These are phyloP conservation scores for Leptopilina syphax DNA, from an alignment of 2,888 invertebrate genomes.

Conservation along the genomic window DNA sequence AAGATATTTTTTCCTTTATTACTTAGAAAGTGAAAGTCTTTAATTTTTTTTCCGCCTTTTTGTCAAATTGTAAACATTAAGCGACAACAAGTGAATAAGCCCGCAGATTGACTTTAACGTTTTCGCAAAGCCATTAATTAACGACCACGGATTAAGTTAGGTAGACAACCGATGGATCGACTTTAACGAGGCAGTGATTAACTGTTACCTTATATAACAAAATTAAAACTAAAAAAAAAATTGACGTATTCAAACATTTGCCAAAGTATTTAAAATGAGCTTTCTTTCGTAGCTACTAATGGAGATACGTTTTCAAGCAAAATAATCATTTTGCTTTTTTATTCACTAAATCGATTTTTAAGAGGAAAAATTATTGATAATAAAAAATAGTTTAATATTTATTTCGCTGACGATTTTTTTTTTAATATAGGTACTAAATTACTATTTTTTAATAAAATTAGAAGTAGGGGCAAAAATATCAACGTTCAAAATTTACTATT, in stretches of 20 bases:
- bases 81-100: constrained; percentile 6
- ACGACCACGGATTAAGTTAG: constrained; percentile 2
- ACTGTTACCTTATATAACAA: background rate
- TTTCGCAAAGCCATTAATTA: background rate
- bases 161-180: constrained; percentile 13
- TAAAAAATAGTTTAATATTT: no score
- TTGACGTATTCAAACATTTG: background rate
- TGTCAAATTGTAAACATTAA: background rate
- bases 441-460: no score
- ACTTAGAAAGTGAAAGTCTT: background rate
- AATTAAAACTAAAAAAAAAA: background rate
- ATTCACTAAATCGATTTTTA: no score
- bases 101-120: background rate
- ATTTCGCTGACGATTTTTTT: no score
- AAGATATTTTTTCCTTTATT: no score
- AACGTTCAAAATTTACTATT: background rate
- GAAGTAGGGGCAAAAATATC: no score
- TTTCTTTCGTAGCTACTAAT: no score
- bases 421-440: no score
- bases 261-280: background rate
- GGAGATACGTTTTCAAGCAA: no score
- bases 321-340: no score
- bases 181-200: constrained; percentile 15
- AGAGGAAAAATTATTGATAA: no score
- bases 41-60: background rate